These are phyloP conservation scores for Rhaphigaster nebulosa DNA, from an alignment of 2,888 invertebrate species.

Conservation along the genomic window DNA sequence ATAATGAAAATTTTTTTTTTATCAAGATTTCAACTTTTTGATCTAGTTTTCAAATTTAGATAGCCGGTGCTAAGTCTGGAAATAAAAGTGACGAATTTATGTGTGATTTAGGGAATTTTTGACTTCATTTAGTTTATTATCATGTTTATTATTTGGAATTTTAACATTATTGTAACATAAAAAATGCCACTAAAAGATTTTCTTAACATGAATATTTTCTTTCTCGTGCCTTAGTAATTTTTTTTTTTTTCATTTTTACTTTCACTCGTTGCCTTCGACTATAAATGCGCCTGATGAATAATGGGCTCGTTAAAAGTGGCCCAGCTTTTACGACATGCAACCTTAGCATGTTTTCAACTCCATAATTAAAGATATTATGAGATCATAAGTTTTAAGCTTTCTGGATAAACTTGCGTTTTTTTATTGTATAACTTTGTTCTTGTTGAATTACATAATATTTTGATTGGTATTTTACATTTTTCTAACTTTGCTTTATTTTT, in stretches of 20 bases:
- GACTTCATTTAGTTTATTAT: no score
- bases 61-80: no score
- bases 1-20: no score
- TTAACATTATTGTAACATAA: neutral
- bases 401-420: neutral
- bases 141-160: neutral
- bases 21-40: no score
- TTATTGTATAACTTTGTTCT: neutral
- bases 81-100: no score
- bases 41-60: no score
- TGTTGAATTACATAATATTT: no score
- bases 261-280: neutral
- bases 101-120: no score
- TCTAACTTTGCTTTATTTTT: no score
- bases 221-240: neutral
- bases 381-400: neutral
- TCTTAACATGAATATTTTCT: neutral
- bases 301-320: neutral
- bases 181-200: neutral
- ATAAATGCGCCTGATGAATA: neutral
- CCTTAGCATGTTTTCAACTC: neutral
- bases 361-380: neutral
- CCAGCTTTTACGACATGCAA: neutral
- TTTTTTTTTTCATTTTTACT: neutral
- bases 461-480: no score